Evolutionary conservation across 2,797 vertebrate species (phyloP), one percentile per base, ranked within the genome.

Genomic region (Manis crassicaudata): DNA sequence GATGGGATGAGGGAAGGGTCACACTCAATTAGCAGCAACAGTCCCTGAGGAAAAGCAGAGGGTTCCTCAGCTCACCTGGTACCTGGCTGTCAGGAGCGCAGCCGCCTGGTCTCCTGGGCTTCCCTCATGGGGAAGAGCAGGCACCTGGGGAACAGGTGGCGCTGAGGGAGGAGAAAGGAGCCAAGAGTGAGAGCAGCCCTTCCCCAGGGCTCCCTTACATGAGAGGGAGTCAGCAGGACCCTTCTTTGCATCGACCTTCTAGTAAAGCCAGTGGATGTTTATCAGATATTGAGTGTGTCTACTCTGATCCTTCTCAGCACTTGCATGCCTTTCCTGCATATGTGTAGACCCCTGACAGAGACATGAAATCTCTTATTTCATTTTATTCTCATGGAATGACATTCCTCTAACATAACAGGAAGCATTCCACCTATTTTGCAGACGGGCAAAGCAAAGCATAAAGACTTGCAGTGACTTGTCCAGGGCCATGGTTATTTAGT

Each of bases 31-130:
- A 88, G 85, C 75, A 96, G 86, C 56, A 82, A 94, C 0, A 88
- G 63, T 87, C 93, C 94, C 95, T 98, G 80, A 97, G 95, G 86
- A 96, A 94, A 97, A 94, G 68, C 91, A 92, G 63, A 96, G 62
- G 96, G 97, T 91, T 92, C 97, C 97, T 97, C 94, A 98, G 97
- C 97, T 98, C 97, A 98, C 97, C 97, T 98, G 97, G 92, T 97
- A 97, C 97, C 97, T 97, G 96, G 97, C 97, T 97, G 96, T 95
- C 94, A 98, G 92, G 90, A 97, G 96, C 27, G 97, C 96, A 97
- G 97, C 95, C 97, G 97, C 95, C 96, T 97, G 97, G 97, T 97
- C 96, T 98, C 97, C 97, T 97, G 94, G 97, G 97, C 97, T 98
- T 97, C 97, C 97, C 97, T 95, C 88, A 16, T 93, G 91, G 97